These are phyloP conservation scores for Drosophila ohnishii DNA, from an alignment of 1,140 invertebrate genomes.

Conservation along the genomic window DNA sequence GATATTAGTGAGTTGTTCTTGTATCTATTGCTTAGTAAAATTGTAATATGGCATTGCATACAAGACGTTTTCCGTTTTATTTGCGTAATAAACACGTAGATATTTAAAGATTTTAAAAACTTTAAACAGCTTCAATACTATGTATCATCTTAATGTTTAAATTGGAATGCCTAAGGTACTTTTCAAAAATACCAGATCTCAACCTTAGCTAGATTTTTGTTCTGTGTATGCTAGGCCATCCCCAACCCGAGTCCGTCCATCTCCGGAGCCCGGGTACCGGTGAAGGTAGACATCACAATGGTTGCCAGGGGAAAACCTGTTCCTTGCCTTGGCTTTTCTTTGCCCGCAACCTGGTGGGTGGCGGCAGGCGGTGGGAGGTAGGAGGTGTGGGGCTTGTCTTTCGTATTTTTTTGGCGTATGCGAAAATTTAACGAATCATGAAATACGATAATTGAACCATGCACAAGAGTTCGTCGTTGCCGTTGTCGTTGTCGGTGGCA, in stretches of 20 bases:
- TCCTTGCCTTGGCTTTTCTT: conserved; percentile 66
- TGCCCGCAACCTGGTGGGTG: conserved; percentile 29
- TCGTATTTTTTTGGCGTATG: conserved; percentile 78
- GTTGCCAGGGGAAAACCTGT: conserved; percentile 74
- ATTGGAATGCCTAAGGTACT: too few species aligned
- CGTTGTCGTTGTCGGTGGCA: conserved; percentile 43
- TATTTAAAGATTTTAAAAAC: too few species aligned
- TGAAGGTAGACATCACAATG: conserved; percentile 76
- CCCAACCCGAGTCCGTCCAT: background rate
- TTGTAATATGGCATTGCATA: too few species aligned
- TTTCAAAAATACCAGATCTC: background rate
- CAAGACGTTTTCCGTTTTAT: too few species aligned
- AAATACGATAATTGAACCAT: conserved; percentile 82
- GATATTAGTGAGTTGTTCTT: too few species aligned
- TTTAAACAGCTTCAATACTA: too few species aligned
- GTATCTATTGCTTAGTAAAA: too few species aligned
- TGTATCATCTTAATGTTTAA: too few species aligned
- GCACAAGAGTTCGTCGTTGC: conserved; percentile 74
- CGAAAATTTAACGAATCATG: conserved; percentile 82
- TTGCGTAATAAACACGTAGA: too few species aligned
- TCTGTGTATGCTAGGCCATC: background rate
- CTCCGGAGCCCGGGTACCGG: conserved; percentile 41
- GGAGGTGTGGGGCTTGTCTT: conserved; percentile 44
- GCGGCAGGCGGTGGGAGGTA: background rate
- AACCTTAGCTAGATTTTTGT: background rate